Conservation (phyloP, 2,797 vertebrate genomes). For the Lophura swinhoii region DNA sequence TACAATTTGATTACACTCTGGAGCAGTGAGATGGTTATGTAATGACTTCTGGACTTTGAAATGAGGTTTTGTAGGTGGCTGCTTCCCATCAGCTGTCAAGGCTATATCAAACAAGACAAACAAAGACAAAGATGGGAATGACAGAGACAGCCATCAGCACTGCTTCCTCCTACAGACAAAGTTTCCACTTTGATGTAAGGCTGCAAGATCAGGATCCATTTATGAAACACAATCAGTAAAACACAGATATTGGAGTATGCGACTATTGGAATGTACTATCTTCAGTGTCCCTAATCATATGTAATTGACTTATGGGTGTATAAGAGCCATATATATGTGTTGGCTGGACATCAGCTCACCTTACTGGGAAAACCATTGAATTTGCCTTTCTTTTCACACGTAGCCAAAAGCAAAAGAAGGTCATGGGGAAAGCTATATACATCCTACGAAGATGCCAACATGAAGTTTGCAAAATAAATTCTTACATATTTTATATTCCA, state of each 20-base stretch:
- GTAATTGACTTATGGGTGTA: background rate
- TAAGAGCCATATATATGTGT: accelerated
- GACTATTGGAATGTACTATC: background rate
- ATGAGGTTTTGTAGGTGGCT: background rate
- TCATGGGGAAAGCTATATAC: background rate
- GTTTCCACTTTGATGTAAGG: background rate
- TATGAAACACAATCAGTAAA: background rate
- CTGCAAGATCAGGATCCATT: background rate
- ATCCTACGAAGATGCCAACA: background rate
- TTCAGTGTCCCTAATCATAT: background rate
- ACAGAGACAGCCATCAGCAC: background rate
- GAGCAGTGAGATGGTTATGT: background rate
- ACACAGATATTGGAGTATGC: background rate
- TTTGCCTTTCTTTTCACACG: background rate
- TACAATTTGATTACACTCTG: accelerated
- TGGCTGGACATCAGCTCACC: background rate
- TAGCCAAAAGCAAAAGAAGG: too few species aligned
- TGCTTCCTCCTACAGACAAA: background rate
- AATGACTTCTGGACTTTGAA: background rate
- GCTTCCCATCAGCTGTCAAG: background rate
- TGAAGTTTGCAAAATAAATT: background rate
- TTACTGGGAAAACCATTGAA: background rate
- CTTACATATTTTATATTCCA: background rate
- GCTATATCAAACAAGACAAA: background rate
- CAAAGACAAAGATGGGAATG: background rate